Conservation (phyloP, 2,113 vertebrate species). For the Candoia aspera region DNA sequence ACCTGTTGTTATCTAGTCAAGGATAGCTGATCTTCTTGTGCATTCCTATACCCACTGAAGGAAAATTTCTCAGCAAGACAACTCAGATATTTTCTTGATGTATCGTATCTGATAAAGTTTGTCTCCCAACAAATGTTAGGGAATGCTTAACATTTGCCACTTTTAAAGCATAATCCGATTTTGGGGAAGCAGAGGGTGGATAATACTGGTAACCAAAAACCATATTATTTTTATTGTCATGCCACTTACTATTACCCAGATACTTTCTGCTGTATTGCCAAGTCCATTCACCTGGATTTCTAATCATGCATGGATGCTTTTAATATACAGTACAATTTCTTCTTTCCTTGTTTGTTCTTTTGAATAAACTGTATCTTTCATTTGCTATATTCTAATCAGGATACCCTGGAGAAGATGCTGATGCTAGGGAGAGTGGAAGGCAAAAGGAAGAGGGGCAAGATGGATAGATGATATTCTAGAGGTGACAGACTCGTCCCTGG, state of each 20-base stretch:
- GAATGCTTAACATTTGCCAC: background rate
- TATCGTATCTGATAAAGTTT: background rate
- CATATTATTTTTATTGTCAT: background rate
- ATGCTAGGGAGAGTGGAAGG: too few relatives aligned
- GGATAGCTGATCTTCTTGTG: too few relatives aligned
- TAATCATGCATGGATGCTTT: background rate
- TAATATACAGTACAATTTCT: background rate
- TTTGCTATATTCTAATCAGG: background rate
- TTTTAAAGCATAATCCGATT: background rate
- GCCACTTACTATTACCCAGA: background rate
- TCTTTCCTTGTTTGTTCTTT: background rate
- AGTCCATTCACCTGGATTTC: background rate
- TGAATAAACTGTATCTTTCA: background rate
- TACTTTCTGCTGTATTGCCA: background rate
- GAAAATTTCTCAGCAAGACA: background rate
- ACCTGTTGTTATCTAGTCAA: too few relatives aligned
- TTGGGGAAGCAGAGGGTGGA: background rate
- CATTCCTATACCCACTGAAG: too few relatives aligned
- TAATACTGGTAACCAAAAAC: background rate
- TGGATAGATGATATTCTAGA: too few relatives aligned
- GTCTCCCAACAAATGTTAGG: background rate
- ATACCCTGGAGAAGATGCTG: too few relatives aligned
- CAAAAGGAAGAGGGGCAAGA: too few relatives aligned
- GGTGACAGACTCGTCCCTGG: too few relatives aligned
- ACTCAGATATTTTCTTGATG: background rate